phyloP scores from a whole-genome alignment of 2,113 vertebrate genomes.

The Leptosomus discolor region DNA sequence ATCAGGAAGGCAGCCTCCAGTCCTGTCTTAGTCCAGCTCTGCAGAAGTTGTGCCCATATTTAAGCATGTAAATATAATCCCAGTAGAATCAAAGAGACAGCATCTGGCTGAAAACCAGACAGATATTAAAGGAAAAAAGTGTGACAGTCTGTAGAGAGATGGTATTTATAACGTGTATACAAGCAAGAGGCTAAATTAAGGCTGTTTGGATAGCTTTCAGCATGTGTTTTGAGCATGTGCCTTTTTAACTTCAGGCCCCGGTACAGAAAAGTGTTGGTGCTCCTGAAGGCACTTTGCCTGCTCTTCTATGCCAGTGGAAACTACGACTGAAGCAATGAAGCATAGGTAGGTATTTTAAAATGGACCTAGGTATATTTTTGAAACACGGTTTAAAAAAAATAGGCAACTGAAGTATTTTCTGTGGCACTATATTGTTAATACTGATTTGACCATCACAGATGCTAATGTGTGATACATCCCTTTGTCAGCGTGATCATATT shows the following conservation, averaged over 20 bases:
- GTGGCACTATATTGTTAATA: not conserved
- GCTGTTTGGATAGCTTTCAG: not conserved
- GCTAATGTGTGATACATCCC: rapidly evolving
- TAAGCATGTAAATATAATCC: not conserved
- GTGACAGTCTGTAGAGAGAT: not conserved
- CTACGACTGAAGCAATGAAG: not conserved
- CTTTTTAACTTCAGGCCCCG: not conserved
- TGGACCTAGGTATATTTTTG: not conserved
- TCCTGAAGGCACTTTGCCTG: not conserved
- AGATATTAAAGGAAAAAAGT: not conserved
- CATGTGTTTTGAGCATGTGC: not conserved
- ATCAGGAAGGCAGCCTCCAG: not conserved
- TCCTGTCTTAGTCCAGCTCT: not conserved
- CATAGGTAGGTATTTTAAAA: not conserved
- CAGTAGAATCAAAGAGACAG: not conserved
- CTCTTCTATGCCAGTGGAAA: not conserved
- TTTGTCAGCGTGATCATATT: not conserved
- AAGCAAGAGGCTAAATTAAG: not conserved
- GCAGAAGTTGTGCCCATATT: not conserved
- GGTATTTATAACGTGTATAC: not conserved
- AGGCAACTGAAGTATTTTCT: not conserved
- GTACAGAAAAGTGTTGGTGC: not conserved
- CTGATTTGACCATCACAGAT: not conserved
- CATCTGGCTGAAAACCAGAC: not conserved
- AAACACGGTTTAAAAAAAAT: not conserved